These are phyloP conservation scores for Molothrus ater DNA, from an alignment of 2,797 vertebrate species.

Conservation along the genomic window DNA sequence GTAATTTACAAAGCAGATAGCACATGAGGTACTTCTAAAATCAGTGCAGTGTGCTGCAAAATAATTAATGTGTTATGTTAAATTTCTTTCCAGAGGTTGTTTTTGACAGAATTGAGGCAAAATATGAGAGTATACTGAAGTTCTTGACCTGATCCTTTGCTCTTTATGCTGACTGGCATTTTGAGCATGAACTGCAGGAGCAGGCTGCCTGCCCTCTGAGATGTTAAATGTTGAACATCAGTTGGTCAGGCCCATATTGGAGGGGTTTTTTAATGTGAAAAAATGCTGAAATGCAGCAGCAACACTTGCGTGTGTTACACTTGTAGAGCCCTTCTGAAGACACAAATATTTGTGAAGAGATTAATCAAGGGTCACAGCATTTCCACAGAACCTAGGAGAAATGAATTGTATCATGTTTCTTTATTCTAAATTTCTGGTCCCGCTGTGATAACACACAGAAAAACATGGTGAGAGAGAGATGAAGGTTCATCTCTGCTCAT, in stretches of 20 bases:
- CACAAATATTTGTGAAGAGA: not conserved
- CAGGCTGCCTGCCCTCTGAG: not conserved
- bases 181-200: not conserved
- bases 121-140: not conserved
- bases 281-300: not conserved
- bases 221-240: not conserved
- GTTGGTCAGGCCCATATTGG: not conserved
- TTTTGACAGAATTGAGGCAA: not conserved
- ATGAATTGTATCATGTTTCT: accelerated
- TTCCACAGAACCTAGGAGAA: not conserved
- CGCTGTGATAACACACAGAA: not conserved
- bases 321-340: not conserved
- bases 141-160: not conserved
- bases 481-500: not conserved
- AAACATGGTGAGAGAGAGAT: not conserved
- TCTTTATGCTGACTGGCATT: not conserved
- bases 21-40: not conserved
- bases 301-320: not conserved
- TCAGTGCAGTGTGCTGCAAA: not conserved
- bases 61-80: not conserved
- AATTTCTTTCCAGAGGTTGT: not conserved
- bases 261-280: not conserved
- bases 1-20: not conserved
- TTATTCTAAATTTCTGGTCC: not conserved
- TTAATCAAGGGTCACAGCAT: not conserved